Base-by-base conservation (phyloP, 2,113 vertebrate species). In the Ptilorrhoa leucosticta region DNA sequence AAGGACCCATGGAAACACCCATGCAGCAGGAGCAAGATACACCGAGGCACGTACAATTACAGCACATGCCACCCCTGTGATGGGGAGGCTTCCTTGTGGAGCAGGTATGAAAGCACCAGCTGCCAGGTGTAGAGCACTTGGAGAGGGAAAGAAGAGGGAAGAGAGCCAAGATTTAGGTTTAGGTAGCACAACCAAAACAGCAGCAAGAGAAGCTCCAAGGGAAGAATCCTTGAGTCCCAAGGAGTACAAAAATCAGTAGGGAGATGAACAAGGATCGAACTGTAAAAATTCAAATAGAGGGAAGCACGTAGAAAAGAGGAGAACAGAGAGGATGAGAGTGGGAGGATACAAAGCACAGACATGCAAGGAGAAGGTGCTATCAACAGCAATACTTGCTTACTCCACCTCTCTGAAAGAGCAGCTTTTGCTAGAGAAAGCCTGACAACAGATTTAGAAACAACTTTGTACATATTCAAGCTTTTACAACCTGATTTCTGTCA, bases 11-110 rank as follows among this genome's bases (percentile, higher is more conserved):
- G 9, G 39, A 33, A 93, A 44, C 21, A 89, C 63, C 33, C 35
- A 26, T 16, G 70, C 79, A 64, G 27, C 6, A n/a, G 75, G 21
- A 69, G 54, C 47, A 73, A 61, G 64, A 11, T 30, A 13, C 26
- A 33, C 3, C 42, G 15, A 68, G 39, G n/a, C 57, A 61, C 0
- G 0, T 10, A 37, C 56, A 50, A 5, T 8, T 8, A 12, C 19
- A 28, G n/a, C 54, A 66, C 3, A 57, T n/a, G 21, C 20, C 48
- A 35, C 23, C 72, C 63, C 45, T 27, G 56, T 27, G 72, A 15
- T 28, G 37, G 63, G 30, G 48, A 90, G 57, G 57, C 30, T 73
- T 92, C 42, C n/a, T 28, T 17, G 17, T 5, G 39, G 39, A 47
- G 39, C 3, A 16, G 13, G 45, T 27, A 3, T 0, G 19, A 61